phyloP scores from a whole-genome alignment of 2,888 invertebrate genomes.

The Asteroscopus sphinx region DNA sequence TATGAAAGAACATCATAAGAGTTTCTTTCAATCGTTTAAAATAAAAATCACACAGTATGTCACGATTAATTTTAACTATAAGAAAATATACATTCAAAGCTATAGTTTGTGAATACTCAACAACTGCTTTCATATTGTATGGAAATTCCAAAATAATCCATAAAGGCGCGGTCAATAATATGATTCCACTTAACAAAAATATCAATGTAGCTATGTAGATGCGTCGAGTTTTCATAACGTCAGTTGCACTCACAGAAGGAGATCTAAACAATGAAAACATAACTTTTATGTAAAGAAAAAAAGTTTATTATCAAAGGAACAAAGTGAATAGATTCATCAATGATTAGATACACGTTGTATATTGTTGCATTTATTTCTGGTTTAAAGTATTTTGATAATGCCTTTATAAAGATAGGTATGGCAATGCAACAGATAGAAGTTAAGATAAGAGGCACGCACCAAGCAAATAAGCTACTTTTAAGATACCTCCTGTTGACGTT shows the following conservation, averaged over 20 bases:
- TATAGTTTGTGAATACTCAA: not conserved
- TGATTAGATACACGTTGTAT: not conserved
- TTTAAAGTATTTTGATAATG: not conserved
- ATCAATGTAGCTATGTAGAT: conserved; percentile 11
- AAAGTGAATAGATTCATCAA: not conserved
- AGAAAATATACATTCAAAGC: conserved; percentile 10
- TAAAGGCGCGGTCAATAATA: not conserved
- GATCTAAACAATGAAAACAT: conserved; percentile 3
- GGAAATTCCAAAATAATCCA: not conserved
- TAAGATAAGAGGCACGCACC: conserved; percentile 5
- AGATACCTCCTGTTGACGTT: conserved; percentile 14
- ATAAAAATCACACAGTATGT: conserved; percentile 3
- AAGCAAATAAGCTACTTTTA: conserved; percentile 12
- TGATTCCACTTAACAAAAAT: conserved; percentile 7
- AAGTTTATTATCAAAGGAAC: conserved; percentile 9
- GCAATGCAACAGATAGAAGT: not conserved
- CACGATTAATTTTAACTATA: conserved; percentile 13
- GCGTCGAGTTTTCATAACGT: conserved; percentile 7
- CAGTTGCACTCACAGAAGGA: not conserved
- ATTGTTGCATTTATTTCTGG: not conserved
- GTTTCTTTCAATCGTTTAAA: conserved; percentile 1
- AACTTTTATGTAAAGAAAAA: conserved; percentile 12
- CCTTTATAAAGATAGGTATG: not conserved
- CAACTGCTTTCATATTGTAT: not conserved
- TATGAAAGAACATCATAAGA: not conserved